phyloP scores from a whole-genome alignment of 64 coral and sea anemone genomes.

The Hydrozoanthus tunicans region DNA sequence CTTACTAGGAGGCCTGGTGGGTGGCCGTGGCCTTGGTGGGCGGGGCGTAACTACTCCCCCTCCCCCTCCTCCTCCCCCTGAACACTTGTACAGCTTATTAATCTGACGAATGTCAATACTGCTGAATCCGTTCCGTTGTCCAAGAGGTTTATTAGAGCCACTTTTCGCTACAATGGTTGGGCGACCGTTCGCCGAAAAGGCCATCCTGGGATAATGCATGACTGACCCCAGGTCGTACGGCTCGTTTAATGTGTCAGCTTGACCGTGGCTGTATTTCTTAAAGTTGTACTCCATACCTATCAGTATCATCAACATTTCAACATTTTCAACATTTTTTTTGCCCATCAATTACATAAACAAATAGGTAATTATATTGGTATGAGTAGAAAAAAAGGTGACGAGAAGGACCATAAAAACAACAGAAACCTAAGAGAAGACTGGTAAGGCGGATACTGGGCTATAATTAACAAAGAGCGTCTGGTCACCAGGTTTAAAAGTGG shows the following conservation, averaged over 20 bases:
- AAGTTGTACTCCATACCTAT: constrained; percentile 76
- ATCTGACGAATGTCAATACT: constrained; percentile 60
- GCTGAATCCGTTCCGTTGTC: constrained; percentile 59
- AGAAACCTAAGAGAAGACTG: constrained; percentile 42
- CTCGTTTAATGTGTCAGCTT: constrained; percentile 67
- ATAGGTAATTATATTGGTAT: neutral
- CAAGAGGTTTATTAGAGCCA: constrained; percentile 49
- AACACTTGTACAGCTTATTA: constrained; percentile 76
- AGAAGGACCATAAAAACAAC: too few species aligned
- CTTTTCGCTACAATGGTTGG: constrained; percentile 75
- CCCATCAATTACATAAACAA: neutral
- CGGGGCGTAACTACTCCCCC: neutral
- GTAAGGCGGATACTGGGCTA: constrained; percentile 54
- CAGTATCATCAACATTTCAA: neutral
- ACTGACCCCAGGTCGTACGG: constrained; percentile 70
- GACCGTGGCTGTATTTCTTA: constrained; percentile 69
- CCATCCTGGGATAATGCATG: constrained; percentile 86
- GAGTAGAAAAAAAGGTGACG: too few species aligned
- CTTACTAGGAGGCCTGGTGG: constrained; percentile 39
- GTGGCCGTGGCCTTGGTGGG: neutral
- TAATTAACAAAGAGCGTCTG: constrained; percentile 18
- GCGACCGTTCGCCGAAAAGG: constrained; percentile 74
- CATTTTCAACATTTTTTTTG: too few species aligned
- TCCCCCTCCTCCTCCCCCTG: constrained; percentile 22
- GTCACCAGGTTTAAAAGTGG: constrained; percentile 55